Evolutionary conservation across 2,113 vertebrate genomes (phyloP).

Genomic region (Oreocharis arfaki): DNA sequence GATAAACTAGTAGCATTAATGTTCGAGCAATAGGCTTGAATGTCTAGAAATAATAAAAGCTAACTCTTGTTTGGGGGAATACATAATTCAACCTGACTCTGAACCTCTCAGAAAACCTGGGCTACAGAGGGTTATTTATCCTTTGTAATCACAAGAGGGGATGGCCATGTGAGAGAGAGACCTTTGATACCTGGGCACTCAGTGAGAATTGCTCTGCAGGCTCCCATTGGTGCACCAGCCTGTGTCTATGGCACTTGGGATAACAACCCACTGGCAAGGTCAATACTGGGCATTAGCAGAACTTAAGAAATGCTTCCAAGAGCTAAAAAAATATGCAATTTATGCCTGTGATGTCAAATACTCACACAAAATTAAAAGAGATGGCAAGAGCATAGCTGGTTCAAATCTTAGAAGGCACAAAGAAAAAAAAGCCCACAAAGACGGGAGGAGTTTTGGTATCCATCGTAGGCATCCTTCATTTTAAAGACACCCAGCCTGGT

Average conservation of each 20-base stretch:
- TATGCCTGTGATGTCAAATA: not conserved
- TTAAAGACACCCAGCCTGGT: not conserved
- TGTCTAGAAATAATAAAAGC: not conserved
- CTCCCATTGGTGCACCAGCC: not conserved
- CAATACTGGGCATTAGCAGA: not conserved
- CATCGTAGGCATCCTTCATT: not conserved
- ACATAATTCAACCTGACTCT: not conserved
- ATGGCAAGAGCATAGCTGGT: not conserved
- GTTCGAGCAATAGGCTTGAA: not conserved
- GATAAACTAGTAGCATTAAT: conserved; percentile 20
- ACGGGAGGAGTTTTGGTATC: not conserved
- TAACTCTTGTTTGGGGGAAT: not conserved
- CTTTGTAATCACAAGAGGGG: not conserved
- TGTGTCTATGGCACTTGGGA: fast-evolving
- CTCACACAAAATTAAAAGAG: not conserved
- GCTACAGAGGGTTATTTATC: not conserved
- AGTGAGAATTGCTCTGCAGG: not conserved
- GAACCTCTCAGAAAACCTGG: not conserved
- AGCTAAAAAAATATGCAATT: not conserved
- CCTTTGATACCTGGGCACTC: not conserved
- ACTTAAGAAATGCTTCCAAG: not conserved
- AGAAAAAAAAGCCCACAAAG: not conserved
- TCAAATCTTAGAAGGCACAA: not conserved
- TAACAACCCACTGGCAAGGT: not conserved
- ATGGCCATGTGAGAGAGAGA: not conserved